phyloP scores from a whole-genome alignment of 2,113 vertebrate genomes.

The Cynocephalus volans region DNA sequence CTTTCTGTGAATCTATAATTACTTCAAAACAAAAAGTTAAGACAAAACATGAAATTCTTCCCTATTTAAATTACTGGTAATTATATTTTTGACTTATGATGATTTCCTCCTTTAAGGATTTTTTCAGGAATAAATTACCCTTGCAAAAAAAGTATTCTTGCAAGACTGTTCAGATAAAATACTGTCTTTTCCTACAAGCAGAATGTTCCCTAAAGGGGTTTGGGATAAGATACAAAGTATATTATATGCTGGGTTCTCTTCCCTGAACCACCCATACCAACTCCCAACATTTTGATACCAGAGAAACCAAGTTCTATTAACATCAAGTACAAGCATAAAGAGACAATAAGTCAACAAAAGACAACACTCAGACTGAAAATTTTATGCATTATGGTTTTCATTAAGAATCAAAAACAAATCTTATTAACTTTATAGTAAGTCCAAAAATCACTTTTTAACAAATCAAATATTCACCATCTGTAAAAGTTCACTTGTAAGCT shows the following conservation, averaged over 20 bases:
- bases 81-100: not conserved
- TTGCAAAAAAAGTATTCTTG: not conserved
- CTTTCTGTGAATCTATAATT: too few species aligned
- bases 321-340: not conserved
- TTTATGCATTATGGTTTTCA: slow-evolving; percentile 7
- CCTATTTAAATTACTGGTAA: slow-evolving; percentile 22
- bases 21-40: not conserved
- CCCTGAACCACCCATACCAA: not conserved
- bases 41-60: not conserved
- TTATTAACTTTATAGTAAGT: slow-evolving; percentile 43
- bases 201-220: not conserved
- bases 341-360: slow-evolving; percentile 20
- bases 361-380: not conserved
- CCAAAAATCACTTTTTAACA: slow-evolving; percentile 33
- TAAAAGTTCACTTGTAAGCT: not conserved
- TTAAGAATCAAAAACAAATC: slow-evolving; percentile 37
- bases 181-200: not conserved
- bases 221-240: not conserved
- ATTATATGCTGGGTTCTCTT: not conserved
- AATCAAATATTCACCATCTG: not conserved
- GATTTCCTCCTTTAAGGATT: not conserved
- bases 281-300: not conserved
- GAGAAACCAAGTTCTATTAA: slow-evolving; percentile 39
- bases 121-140: not conserved
- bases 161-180: not conserved